Conservation (phyloP, 2,113 vertebrate species). For the Plecotus auritus region DNA sequence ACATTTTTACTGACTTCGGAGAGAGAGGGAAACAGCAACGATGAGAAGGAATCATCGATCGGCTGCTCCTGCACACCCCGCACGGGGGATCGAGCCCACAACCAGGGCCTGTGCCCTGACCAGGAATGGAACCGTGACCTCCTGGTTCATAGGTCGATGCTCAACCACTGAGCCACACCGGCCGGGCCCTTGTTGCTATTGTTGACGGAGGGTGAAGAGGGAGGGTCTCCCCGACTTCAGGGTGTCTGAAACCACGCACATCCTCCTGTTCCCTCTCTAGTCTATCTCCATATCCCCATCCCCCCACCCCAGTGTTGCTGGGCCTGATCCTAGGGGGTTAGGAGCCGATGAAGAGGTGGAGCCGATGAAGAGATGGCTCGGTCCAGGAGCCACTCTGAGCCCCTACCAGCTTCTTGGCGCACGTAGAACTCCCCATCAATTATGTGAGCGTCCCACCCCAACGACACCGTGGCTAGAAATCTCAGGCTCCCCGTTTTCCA, state of each 20-base stretch:
- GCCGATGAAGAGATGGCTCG: neutral
- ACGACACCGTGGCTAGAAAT: rapidly evolving
- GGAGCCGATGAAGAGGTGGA: neutral
- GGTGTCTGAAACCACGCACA: neutral
- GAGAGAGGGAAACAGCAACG: too few species aligned
- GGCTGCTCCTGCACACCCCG: too few species aligned
- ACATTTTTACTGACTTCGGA: too few species aligned
- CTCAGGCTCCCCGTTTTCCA: neutral
- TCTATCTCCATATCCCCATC: too few species aligned
- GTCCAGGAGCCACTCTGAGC: neutral
- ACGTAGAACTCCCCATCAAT: neutral
- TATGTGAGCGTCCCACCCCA: neutral
- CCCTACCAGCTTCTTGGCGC: neutral
- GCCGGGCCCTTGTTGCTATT: neutral
- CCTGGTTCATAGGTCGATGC: too few species aligned
- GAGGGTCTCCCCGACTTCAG: neutral
- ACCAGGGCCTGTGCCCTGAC: too few species aligned
- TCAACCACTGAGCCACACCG: too few species aligned
- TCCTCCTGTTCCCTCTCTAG: neutral
- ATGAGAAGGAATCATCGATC: too few species aligned
- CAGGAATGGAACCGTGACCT: too few species aligned
- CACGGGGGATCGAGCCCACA: too few species aligned
- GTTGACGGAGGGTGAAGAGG: neutral
- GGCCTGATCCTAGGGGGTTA: neutral
- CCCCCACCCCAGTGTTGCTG: neutral